Conservation (phyloP, 2,113 vertebrate genomes). For the Corvus hawaiiensis region DNA sequence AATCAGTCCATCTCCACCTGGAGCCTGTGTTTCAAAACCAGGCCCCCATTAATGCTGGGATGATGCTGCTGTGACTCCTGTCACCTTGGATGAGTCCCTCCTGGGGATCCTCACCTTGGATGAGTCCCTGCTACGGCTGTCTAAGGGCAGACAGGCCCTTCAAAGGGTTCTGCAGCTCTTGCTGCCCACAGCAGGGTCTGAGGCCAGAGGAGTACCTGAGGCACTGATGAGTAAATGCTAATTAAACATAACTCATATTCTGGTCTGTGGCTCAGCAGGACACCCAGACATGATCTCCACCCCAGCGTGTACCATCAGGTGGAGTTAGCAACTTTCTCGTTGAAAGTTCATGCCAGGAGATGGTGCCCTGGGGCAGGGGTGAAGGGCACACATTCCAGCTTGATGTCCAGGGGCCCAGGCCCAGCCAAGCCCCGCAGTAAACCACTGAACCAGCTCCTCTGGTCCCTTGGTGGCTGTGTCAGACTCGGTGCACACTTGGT, state of each 20-base stretch:
- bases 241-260: background rate
- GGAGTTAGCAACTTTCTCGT: background rate
- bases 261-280: background rate
- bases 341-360: background rate
- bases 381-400: background rate
- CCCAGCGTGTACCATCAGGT: fast-evolving
- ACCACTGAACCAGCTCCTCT: background rate
- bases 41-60: background rate
- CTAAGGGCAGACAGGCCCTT: background rate
- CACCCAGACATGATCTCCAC: background rate
- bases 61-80: background rate
- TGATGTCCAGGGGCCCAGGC: background rate
- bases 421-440: background rate
- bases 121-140: fast-evolving
- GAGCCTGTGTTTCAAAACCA: fast-evolving
- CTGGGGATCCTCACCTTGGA: background rate
- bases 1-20: fast-evolving
- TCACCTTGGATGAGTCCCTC: background rate
- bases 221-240: background rate
- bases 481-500: fast-evolving
- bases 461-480: fast-evolving
- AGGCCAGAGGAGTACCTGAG: background rate
- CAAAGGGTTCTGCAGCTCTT: background rate
- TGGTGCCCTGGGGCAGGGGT: background rate
- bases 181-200: background rate